These are phyloP conservation scores for Panthera tigris DNA, from an alignment of 2,113 vertebrate genomes.

Conservation along the genomic window DNA sequence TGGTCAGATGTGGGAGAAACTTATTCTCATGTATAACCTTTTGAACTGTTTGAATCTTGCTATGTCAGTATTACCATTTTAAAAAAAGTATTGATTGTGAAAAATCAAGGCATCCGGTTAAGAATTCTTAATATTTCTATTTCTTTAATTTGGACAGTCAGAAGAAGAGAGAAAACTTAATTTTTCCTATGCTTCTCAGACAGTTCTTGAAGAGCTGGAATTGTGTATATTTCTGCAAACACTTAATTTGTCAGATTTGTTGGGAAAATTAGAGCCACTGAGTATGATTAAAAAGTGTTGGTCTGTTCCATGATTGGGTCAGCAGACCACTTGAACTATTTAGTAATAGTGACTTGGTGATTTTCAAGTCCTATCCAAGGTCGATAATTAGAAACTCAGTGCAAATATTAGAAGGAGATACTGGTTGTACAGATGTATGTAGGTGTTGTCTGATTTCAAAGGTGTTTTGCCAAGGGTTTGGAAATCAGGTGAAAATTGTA, in stretches of 20 bases:
- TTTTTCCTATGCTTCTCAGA: background rate
- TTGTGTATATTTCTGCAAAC: conserved; percentile 7
- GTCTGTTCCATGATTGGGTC: background rate
- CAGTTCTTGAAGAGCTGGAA: background rate
- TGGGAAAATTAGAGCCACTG: background rate
- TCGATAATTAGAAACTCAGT: background rate
- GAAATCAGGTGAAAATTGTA: background rate
- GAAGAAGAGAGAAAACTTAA: background rate
- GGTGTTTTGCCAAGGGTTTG: background rate
- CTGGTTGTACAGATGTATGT: background rate
- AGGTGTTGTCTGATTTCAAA: background rate
- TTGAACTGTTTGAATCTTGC: conserved; percentile 11
- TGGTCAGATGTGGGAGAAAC: background rate
- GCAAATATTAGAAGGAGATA: background rate
- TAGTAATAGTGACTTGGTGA: background rate
- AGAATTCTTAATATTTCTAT: background rate
- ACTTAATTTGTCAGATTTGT: background rate
- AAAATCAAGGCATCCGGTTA: background rate
- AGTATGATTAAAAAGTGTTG: background rate
- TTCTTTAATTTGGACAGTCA: conserved; percentile 1
- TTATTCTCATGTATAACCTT: background rate
- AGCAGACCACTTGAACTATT: background rate
- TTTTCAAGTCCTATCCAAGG: background rate
- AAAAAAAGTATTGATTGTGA: background rate
- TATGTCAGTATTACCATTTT: background rate